phyloP scores from a whole-genome alignment of 2,797 vertebrate species.

The Tachyglossus aculeatus region DNA sequence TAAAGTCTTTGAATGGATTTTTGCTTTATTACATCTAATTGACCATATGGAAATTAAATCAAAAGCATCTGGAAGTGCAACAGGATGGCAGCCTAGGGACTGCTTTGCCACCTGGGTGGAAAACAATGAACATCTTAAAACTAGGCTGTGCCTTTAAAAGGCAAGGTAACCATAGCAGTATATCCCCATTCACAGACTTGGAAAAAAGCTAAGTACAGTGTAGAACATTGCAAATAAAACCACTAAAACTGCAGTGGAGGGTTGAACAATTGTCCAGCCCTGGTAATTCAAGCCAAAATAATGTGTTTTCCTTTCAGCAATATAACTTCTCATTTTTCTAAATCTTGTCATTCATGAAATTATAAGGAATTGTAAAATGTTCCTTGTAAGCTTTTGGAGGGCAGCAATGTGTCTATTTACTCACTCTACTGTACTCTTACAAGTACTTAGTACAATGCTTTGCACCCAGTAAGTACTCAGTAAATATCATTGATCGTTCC shows the following conservation, averaged over 20 bases:
- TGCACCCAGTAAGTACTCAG: neutral
- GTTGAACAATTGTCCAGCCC: too few relatives aligned
- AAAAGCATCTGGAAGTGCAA: slow-evolving; percentile 23
- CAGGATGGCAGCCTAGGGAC: neutral
- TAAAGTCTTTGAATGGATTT: slow-evolving; percentile 22
- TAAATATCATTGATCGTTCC: too few relatives aligned
- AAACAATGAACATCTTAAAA: neutral
- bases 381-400: too few relatives aligned
- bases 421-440: too few relatives aligned
- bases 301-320: too few relatives aligned
- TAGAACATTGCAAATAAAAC: neutral
- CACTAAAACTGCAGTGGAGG: neutral
- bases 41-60: slow-evolving; percentile 32
- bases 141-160: too few relatives aligned
- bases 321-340: too few relatives aligned
- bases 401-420: too few relatives aligned
- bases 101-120: neutral
- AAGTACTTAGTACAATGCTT: neutral
- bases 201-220: neutral
- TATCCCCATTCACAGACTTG: neutral
- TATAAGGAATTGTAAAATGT: too few relatives aligned
- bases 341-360: too few relatives aligned
- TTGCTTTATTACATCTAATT: slow-evolving; percentile 39
- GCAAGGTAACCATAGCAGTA: neutral
- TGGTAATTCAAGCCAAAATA: too few relatives aligned